A percentile compares a stretch with the other conserved stretches of the same genome.
These are phyloP conservation scores for Lepidocyrtoides sp. DNA, from an alignment of 2,888 invertebrate species.

Conservation along the genomic window DNA sequence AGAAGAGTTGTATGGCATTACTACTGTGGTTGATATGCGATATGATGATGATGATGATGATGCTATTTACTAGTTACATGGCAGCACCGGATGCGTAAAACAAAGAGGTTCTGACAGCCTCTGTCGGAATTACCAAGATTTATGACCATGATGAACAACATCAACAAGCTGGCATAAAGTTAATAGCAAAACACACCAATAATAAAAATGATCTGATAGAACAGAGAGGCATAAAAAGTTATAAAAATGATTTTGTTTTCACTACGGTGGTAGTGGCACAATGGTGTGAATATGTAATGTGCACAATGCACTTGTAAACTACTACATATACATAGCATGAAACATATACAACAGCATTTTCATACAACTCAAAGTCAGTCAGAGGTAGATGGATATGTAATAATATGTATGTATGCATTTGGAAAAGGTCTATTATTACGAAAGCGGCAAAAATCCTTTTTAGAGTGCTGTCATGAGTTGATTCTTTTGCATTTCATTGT, in stretches of 20 bases:
- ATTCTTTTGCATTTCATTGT: conserved; percentile 1
- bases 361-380: too few species aligned
- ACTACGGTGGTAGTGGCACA: background rate
- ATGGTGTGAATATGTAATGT: background rate
- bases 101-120: conserved; percentile 81
- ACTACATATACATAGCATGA: background rate
- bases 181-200: conserved; percentile 47
- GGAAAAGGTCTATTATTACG: background rate
- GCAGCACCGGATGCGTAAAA: conserved; percentile 81
- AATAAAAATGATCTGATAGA: conserved; percentile 46
- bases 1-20: background rate
- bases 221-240: background rate
- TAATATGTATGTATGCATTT: background rate
- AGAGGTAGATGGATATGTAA: too few species aligned
- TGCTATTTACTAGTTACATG: conserved; percentile 58
- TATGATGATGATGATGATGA: conserved; percentile 53
- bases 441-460: conserved; percentile 37
- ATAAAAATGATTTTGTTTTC: conserved; percentile 33
- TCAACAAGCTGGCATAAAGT: conserved; percentile 56
- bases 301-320: background rate
- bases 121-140: conserved; percentile 81
- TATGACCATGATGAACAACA: conserved; percentile 74
- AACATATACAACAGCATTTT: too few species aligned
- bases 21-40: background rate
- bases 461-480: background rate